Evolutionary conservation across 1,140 invertebrate species (phyloP).

Genomic region (Trichoplusia ni): DNA sequence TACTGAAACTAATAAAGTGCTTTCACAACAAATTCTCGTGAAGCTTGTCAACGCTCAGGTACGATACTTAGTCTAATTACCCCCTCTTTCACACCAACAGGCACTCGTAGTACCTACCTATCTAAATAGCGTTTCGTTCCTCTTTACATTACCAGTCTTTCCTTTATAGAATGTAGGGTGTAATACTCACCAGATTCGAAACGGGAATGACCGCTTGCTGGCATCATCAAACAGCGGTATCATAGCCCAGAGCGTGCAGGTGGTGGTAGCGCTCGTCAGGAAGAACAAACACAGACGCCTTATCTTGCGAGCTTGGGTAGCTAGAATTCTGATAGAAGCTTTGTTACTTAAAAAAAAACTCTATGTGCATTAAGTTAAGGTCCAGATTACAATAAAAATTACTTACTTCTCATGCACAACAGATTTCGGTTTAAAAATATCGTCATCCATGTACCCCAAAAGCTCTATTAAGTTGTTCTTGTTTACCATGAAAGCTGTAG

Average conservation of each 20-base stretch:
- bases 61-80: too few species aligned
- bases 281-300: slow-evolving; percentile 58
- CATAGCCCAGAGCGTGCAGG: slow-evolving; percentile 60
- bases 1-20: background rate
- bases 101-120: too few species aligned
- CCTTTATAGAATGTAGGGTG: too few species aligned
- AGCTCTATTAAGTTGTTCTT: slow-evolving; percentile 48
- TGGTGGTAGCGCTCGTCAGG: slow-evolving; percentile 53
- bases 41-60: too few species aligned
- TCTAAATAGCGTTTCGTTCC: too few species aligned
- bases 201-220: slow-evolving; percentile 57
- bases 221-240: slow-evolving; percentile 61
- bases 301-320: slow-evolving; percentile 46
- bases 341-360: slow-evolving; percentile 2
- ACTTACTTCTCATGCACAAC: slow-evolving; percentile 57
- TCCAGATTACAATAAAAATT: background rate
- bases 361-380: background rate
- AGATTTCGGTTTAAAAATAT: slow-evolving; percentile 53
- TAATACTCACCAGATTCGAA: slow-evolving; percentile 72
- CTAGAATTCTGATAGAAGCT: slow-evolving; percentile 54
- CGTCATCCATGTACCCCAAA: slow-evolving; percentile 50
- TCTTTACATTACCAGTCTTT: too few species aligned
- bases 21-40: too few species aligned
- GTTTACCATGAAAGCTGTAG: slow-evolving; percentile 55
- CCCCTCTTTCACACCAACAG: too few species aligned